Conservation (phyloP, 2,113 vertebrate species). For the Phoxinus phoxinus region DNA sequence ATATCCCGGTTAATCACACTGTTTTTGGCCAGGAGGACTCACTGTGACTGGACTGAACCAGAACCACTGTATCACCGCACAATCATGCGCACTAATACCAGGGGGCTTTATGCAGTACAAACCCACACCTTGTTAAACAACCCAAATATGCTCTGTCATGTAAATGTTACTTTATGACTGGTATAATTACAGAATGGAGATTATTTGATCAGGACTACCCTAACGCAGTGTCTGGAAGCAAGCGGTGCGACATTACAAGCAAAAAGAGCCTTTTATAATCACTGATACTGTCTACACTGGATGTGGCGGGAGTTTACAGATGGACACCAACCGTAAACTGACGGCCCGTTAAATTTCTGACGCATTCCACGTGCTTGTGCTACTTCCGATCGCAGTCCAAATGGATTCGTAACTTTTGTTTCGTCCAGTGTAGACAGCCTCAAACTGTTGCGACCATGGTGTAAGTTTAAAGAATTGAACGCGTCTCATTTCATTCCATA, state of each 20-base stretch:
- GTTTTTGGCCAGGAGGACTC: constrained; percentile 42
- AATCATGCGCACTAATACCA: constrained; percentile 51
- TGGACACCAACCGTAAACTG: no score
- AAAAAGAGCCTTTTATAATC: not conserved
- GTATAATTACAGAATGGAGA: not conserved
- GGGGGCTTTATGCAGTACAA: not conserved
- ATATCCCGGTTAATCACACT: constrained; percentile 24
- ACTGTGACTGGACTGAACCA: constrained; percentile 58
- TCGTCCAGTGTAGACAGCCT: no score
- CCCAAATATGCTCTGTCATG: not conserved
- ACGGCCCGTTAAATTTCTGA: no score
- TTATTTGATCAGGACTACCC: not conserved
- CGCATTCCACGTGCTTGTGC: no score
- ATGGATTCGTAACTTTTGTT: no score
- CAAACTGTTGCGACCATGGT: no score
- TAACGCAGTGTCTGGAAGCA: not conserved
- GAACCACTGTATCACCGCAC: constrained; percentile 66
- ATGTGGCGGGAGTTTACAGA: no score
- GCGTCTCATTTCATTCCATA: not conserved
- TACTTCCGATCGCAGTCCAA: no score
- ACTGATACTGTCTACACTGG: no score
- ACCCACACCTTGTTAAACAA: not conserved
- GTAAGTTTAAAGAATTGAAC: not conserved
- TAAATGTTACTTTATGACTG: not conserved
- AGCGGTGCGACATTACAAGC: not conserved